These are phyloP conservation scores for Caligus rogercresseyi DNA, from an alignment of 1,140 invertebrate species.

Conservation along the genomic window DNA sequence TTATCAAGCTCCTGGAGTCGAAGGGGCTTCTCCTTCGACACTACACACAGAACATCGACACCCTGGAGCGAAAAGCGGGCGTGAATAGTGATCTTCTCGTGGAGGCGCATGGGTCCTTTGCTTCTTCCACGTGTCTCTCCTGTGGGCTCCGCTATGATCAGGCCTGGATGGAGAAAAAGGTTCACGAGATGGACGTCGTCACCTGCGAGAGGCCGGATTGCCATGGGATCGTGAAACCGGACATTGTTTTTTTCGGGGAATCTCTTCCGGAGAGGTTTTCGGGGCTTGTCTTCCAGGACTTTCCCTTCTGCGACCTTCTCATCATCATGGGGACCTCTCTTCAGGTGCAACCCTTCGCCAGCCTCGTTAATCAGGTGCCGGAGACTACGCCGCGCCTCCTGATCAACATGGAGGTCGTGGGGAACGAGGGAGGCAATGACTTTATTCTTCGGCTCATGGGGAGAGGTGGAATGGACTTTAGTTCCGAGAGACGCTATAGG, in stretches of 20 bases:
- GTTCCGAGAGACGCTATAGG: constrained; percentile 38
- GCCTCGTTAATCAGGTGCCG: constrained; percentile 54
- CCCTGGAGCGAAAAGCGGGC: constrained; percentile 68
- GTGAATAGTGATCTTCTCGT: constrained; percentile 64
- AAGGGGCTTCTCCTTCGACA: constrained; percentile 60
- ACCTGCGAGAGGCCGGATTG: constrained; percentile 43
- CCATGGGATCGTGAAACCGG: constrained; percentile 65
- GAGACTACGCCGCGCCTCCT: constrained; percentile 53
- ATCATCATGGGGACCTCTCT: constrained; percentile 90
- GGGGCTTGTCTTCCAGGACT: constrained; percentile 46
- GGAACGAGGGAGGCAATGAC: constrained; percentile 34
- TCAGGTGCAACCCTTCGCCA: constrained; percentile 87
- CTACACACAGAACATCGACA: constrained; percentile 87
- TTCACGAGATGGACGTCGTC: not conserved
- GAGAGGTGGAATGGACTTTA: constrained; percentile 27
- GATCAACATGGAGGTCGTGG: constrained; percentile 62
- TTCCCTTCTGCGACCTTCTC: constrained; percentile 67
- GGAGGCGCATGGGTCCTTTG: constrained; percentile 84
- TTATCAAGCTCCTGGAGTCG: constrained; percentile 54
- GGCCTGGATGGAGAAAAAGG: constrained; percentile 54
- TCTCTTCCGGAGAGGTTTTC: constrained; percentile 57
- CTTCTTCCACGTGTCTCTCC: constrained; percentile 62
- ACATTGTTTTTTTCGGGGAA: constrained; percentile 89
- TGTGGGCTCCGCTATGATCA: constrained; percentile 54
- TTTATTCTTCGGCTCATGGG: constrained; percentile 19